phyloP scores from a whole-genome alignment of 2,113 vertebrate genomes.

The Lamprotornis superbus region DNA sequence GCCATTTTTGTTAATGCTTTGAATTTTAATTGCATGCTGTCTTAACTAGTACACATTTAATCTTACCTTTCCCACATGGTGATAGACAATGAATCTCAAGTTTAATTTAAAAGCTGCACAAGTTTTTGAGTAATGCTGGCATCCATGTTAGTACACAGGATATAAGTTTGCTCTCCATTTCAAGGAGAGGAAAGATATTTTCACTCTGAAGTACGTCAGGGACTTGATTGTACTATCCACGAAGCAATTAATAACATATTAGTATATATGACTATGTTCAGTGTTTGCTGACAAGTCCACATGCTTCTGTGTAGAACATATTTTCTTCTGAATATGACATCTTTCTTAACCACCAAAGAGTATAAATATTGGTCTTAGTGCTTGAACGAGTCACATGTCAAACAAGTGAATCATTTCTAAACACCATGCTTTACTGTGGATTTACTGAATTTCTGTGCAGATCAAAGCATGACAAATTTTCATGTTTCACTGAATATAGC shows the following conservation, averaged over 20 bases:
- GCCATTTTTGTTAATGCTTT: constrained; percentile 32
- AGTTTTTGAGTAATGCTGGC: background rate
- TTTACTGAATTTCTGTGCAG: background rate
- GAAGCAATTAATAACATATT: constrained; percentile 1
- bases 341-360: constrained; percentile 14
- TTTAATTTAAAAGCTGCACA: background rate
- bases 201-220: background rate
- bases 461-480: background rate
- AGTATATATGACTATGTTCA: background rate
- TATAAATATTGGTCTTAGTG: constrained; percentile 36
- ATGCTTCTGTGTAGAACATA: constrained; percentile 13
- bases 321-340: constrained; percentile 9
- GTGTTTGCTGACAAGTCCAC: constrained; percentile 45
- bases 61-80: background rate
- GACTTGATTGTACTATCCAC: background rate
- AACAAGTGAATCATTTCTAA: background rate
- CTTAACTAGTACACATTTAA: background rate
- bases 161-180: background rate
- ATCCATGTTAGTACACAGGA: background rate
- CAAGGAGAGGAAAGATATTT: background rate
- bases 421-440: background rate
- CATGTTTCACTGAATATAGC: background rate
- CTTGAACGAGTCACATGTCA: background rate
- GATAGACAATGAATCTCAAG: background rate
- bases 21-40: constrained; percentile 16